Conservation (phyloP, 1,140 invertebrate genomes). For the Eurosta solidaginis region DNA sequence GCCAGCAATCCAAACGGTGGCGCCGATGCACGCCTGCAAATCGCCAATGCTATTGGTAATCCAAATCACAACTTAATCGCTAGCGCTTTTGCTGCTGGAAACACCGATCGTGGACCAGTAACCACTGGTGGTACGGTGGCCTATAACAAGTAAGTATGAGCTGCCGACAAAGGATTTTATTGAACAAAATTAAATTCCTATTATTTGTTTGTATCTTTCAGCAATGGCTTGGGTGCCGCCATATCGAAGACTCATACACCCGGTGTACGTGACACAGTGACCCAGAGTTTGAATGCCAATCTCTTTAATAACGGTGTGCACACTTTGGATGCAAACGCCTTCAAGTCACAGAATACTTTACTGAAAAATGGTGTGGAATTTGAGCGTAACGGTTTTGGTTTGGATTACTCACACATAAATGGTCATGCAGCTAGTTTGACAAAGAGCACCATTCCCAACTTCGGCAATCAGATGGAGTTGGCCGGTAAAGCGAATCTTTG, state of each 20-base stretch:
- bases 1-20: slow-evolving; percentile 49
- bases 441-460: slow-evolving; percentile 32
- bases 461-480: slow-evolving; percentile 44
- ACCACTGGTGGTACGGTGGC: slow-evolving; percentile 37
- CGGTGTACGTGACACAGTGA: background rate
- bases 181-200: background rate
- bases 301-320: background rate
- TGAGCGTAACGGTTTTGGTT: background rate
- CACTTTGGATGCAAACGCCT: background rate
- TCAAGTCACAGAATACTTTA: background rate
- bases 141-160: slow-evolving; percentile 42
- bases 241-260: slow-evolving; percentile 38
- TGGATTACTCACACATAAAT: background rate
- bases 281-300: background rate
- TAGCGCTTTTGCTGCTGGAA: slow-evolving; percentile 43
- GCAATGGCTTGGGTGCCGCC: slow-evolving; percentile 40
- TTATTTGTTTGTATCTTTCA: background rate
- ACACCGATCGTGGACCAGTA: slow-evolving; percentile 40
- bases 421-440: background rate
- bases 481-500: slow-evolving; percentile 45
- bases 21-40: slow-evolving; percentile 41
- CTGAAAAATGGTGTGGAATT: slow-evolving; percentile 7
- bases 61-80: slow-evolving; percentile 45
- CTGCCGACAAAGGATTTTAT: background rate
- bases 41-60: slow-evolving; percentile 43